Base-by-base conservation (phyloP, 2,113 vertebrate species). In the Andinoacara biseriatus region DNA sequence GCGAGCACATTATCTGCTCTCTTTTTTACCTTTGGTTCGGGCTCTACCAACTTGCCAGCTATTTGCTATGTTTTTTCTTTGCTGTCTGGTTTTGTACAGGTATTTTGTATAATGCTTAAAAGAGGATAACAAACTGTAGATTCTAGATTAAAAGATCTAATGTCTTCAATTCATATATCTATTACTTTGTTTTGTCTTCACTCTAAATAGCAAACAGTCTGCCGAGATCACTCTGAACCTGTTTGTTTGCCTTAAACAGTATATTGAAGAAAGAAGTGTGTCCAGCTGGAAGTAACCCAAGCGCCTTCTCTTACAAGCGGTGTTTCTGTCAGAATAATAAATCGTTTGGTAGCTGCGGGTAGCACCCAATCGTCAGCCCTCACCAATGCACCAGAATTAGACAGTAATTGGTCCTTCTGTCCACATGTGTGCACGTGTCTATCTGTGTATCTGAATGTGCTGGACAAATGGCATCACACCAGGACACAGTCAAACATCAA, bases 351-450 rank as follows among this genome's bases (percentile, higher is more conserved):
- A 38, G 18, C 78, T 80, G 56, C 11, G 81, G 74, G 72, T 77
- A 72, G 80, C 76, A 87, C 65, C 80, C 82, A 90, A 82, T 90
- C 61, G 54, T 78, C 67, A 81, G 76, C 77, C 46, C 77, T 56
- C 49, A 58, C 46, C 46, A 31, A 18, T 29, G 58, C 38, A 62
- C 10, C 3, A 9, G 59, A 74, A 88, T 91, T 83, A 63, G 76
- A 82, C 82, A 20, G 74, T 85, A 91, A 91, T 91, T 89, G 90
- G 81, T 29, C 65, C 49, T 76, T 46, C 63, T 59, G 31, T 40
- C 59, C 56, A 59, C 72, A 85, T 81, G 75, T 65, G 76, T 72
- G 57, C 81, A 79, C 80, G 61, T 78, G 80, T 69, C 26, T 20
- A 11, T 54, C 33, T 33, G 52, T 35, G 49, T 8, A 65, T 62